A percentile compares a stretch with the other conserved stretches of the same genome.
These are phyloP conservation scores for Scartelaos histophorus DNA, from an alignment of 2,113 vertebrate genomes.

Conservation along the genomic window DNA sequence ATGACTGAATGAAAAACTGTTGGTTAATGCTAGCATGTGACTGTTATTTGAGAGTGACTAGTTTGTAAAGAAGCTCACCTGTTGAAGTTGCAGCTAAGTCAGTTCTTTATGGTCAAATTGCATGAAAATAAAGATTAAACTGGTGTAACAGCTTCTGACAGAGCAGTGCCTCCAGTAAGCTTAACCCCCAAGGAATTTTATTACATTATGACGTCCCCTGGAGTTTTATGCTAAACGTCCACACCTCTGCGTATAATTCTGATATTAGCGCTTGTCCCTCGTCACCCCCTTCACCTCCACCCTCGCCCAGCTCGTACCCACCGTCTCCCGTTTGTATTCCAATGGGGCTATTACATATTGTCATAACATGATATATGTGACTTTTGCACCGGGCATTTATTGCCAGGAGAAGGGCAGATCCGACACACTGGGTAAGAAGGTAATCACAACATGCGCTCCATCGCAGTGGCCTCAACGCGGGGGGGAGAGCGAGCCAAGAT, in stretches of 20 bases:
- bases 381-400: conserved; percentile 59
- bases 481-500: conserved; percentile 32
- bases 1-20: too few species aligned
- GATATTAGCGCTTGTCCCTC: conserved; percentile 47
- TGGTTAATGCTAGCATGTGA: too few species aligned
- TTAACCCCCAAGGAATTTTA: too few species aligned
- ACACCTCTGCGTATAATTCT: conserved; percentile 26
- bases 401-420: conserved; percentile 52
- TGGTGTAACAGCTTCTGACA: too few species aligned
- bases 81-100: too few species aligned
- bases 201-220: neutral
- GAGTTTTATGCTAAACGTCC: neutral
- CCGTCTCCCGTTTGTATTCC: conserved; percentile 45
- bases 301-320: conserved; percentile 9
- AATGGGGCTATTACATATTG: conserved; percentile 47
- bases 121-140: too few species aligned
- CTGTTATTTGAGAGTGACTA: too few species aligned
- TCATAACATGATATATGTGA: conserved; percentile 64
- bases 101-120: too few species aligned
- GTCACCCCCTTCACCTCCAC: conserved; percentile 2
- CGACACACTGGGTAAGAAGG: conserved; percentile 38
- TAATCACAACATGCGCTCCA: conserved; percentile 51
- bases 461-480: conserved; percentile 41
- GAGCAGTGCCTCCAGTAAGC: too few species aligned
- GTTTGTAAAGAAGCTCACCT: too few species aligned